A percentile compares a stretch with the other conserved stretches of the same genome.
Evolutionary conservation across 2,888 invertebrate species (phyloP).

Genomic region (Dynastes maya): DNA sequence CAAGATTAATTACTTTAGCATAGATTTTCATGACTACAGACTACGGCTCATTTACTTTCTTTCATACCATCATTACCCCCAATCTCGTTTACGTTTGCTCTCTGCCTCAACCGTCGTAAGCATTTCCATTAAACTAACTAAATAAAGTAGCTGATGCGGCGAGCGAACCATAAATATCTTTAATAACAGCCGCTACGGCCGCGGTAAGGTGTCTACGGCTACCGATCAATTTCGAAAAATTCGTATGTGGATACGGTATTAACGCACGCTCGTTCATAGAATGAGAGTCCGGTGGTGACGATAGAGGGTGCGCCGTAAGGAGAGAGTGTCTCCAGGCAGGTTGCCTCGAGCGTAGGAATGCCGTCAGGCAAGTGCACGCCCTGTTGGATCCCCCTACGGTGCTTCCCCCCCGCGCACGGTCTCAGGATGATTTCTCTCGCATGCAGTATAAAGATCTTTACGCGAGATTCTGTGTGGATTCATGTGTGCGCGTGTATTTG

Average conservation of each 20-base stretch:
- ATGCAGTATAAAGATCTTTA: conserved; percentile 24
- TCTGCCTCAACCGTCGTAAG: not conserved
- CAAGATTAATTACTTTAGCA: too few relatives aligned
- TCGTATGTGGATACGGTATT: conserved; percentile 44
- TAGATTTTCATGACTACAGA: too few relatives aligned
- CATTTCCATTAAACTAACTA: conserved; percentile 40
- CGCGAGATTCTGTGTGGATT: conserved; percentile 17
- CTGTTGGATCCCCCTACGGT: conserved; percentile 59
- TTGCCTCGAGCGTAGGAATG: conserved; percentile 68
- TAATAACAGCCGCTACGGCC: conserved; percentile 49
- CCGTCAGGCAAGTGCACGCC: conserved; percentile 71
- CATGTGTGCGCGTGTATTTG: not conserved
- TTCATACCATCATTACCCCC: not conserved
- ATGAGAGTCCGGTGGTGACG: conserved; percentile 16
- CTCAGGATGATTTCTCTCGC: conserved; percentile 40
- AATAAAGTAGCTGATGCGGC: conserved; percentile 44
- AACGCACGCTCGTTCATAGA: conserved; percentile 50
- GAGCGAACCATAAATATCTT: conserved; percentile 49
- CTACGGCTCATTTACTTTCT: not conserved
- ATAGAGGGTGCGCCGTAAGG: conserved; percentile 34
- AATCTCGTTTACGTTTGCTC: not conserved
- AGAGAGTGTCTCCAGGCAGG: conserved; percentile 64
- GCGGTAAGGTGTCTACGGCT: conserved; percentile 35
- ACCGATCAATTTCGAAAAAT: conserved; percentile 42
- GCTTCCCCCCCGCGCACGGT: conserved; percentile 54